These are phyloP conservation scores for Mustela nigripes DNA, from an alignment of 2,113 vertebrate species.

Conservation along the genomic window DNA sequence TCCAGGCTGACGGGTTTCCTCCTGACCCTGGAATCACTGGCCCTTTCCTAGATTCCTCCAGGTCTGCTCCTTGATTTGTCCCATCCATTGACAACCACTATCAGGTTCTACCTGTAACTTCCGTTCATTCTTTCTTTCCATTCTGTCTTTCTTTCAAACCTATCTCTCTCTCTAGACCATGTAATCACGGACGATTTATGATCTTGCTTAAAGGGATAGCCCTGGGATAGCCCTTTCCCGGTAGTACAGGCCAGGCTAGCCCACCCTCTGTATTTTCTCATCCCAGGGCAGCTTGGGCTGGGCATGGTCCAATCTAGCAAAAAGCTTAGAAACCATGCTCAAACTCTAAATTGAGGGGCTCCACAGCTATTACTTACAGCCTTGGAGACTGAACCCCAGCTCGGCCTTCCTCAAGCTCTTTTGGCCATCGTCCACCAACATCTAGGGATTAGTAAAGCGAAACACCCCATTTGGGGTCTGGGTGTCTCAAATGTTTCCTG, in stretches of 20 bases:
- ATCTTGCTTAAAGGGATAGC: not conserved
- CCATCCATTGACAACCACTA: not conserved
- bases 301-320: not conserved
- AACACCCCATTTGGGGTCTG: constrained; percentile 64
- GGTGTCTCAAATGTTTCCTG: constrained; percentile 78
- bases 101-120: not conserved
- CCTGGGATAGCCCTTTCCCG: not conserved
- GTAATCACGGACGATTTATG: not conserved
- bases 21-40: not conserved
- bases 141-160: not conserved
- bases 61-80: not conserved
- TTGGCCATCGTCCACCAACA: not conserved
- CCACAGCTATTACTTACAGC: not conserved
- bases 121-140: not conserved
- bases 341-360: not conserved
- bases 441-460: constrained; percentile 62
- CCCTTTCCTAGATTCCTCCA: constrained; percentile 16
- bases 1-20: not conserved
- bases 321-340: not conserved
- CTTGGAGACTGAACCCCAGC: not conserved
- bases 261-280: not conserved
- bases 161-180: not conserved
- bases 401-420: constrained; percentile 31
- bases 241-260: not conserved
- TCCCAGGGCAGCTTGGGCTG: not conserved